Evolutionary conservation across 2,888 invertebrate genomes (phyloP).

Genomic region (Agrochola macilenta): DNA sequence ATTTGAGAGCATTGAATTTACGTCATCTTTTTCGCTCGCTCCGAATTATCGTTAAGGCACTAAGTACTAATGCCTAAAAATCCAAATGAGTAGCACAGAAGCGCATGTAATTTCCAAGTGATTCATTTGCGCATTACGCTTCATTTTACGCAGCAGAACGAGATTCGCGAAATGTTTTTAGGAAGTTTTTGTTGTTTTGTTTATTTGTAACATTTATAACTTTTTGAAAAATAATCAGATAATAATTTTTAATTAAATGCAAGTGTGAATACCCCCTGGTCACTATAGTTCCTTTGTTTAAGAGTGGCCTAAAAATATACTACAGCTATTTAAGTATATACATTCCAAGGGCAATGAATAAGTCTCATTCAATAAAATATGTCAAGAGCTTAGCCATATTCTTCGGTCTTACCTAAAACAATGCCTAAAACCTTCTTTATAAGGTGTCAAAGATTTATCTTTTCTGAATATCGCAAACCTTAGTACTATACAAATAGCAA

Average conservation of each 20-base stretch:
- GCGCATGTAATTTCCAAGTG: constrained; percentile 60
- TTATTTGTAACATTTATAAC: background rate
- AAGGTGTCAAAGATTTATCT: constrained; percentile 43
- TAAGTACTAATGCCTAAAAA: constrained; percentile 40
- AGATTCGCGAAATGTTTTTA: constrained; percentile 4
- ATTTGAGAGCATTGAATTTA: constrained; percentile 36
- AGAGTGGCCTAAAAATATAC: constrained; percentile 30
- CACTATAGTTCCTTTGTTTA: constrained; percentile 24
- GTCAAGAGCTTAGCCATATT: constrained; percentile 7
- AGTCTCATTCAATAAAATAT: background rate
- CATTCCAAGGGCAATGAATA: constrained; percentile 23
- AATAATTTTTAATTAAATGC: background rate
- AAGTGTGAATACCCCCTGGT: background rate
- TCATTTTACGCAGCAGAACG: constrained; percentile 70
- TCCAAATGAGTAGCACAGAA: constrained; percentile 12
- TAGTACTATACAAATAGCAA: constrained; percentile 9
- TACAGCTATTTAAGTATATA: background rate
- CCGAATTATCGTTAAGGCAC: background rate
- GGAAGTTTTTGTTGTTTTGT: background rate
- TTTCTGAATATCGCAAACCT: constrained; percentile 25
- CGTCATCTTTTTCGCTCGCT: constrained; percentile 42
- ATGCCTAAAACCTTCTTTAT: constrained; percentile 25
- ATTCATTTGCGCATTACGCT: constrained; percentile 81
- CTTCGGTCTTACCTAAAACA: constrained; percentile 24
- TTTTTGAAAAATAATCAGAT: background rate